These are phyloP conservation scores for Umimayanthus chanpuru DNA, from an alignment of 92 coral and sea anemone genomes.

Conservation along the genomic window DNA sequence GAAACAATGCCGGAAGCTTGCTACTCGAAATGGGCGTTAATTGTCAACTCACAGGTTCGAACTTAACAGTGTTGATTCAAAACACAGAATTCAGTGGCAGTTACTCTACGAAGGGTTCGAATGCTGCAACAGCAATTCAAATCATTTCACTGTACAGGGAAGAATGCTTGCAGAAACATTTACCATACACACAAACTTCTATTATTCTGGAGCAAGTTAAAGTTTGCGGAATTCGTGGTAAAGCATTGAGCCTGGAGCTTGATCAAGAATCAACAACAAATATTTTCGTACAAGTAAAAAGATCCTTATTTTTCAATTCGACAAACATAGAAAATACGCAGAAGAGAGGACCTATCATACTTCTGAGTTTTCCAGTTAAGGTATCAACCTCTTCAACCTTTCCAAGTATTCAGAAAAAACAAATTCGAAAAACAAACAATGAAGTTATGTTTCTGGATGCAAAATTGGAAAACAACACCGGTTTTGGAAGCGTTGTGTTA, in stretches of 20 bases:
- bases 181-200: not conserved
- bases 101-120: not conserved
- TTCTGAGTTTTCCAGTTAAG: not conserved
- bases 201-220: constrained; percentile 22
- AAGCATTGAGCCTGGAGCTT: not conserved
- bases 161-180: not conserved
- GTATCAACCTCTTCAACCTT: not conserved
- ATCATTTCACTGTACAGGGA: not conserved
- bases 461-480: not conserved
- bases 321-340: not conserved
- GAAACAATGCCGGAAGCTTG: not conserved
- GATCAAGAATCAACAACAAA: not conserved
- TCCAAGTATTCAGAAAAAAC: not conserved
- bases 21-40: not conserved
- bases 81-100: not conserved
- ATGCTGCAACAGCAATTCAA: not conserved
- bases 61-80: not conserved
- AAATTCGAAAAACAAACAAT: no score
- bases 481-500: not conserved
- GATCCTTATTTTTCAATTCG: not conserved
- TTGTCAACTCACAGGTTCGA: not conserved
- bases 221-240: not conserved
- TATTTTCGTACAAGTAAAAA: not conserved
- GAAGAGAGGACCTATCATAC: not conserved
- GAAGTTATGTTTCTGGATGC: not conserved